These are phyloP conservation scores for Ferrisia virgata DNA, from an alignment of 2,888 invertebrate species.

Conservation along the genomic window DNA sequence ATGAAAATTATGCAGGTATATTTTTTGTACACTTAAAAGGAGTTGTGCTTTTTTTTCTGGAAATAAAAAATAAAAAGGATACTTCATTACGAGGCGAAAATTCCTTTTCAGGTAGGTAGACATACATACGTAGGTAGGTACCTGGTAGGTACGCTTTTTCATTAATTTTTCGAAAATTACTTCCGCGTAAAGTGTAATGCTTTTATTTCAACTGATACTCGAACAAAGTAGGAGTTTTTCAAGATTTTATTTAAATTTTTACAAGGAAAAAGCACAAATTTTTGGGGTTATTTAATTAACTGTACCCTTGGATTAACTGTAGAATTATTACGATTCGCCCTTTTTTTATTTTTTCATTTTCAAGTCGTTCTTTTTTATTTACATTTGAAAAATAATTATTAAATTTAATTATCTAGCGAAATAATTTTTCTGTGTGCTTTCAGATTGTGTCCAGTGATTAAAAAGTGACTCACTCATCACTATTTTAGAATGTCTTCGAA, in stretches of 20 bases:
- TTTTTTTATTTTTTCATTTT: not conserved
- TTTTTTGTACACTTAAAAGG: not conserved
- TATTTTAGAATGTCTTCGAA: conserved; percentile 1
- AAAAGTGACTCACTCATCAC: not conserved
- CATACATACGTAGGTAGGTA: too few species aligned
- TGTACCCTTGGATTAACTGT: not conserved
- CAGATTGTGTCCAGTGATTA: conserved; percentile 8
- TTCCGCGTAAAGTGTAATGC: not conserved
- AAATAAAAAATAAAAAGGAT: too few species aligned
- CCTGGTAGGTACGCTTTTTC: not conserved
- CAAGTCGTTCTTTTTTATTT: not conserved
- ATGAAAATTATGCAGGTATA: not conserved
- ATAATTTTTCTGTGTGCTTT: not conserved
- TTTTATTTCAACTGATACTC: not conserved
- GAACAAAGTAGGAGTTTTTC: not conserved
- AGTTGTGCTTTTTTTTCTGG: not conserved
- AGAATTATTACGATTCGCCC: not conserved
- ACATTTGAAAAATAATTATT: not conserved
- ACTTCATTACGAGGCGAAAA: not conserved
- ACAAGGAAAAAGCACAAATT: not conserved
- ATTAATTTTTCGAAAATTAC: not conserved
- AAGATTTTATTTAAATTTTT: not conserved
- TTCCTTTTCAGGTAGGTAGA: not conserved
- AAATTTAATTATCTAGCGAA: conserved; percentile 18
- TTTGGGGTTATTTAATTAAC: not conserved